Conservation (phyloP, 2,797 vertebrate species). For the Pseudochromis fuscus region DNA sequence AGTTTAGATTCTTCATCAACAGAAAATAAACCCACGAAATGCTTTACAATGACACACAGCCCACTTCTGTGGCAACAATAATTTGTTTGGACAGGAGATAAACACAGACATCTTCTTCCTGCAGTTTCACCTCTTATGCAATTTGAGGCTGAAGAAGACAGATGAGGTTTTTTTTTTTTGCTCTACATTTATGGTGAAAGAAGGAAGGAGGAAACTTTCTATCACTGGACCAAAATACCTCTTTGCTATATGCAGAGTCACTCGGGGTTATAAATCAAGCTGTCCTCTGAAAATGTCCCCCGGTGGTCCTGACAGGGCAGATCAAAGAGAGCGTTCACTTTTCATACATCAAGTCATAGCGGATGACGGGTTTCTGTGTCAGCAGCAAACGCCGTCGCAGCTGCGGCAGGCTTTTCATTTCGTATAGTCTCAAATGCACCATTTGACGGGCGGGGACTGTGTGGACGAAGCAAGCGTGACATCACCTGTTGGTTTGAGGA, state of each 20-base stretch:
- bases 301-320: slow-evolving; percentile 21
- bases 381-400: slow-evolving; percentile 20
- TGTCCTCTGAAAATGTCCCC: neutral
- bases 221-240: neutral
- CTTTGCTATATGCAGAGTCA: slow-evolving; percentile 1
- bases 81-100: slow-evolving; percentile 29
- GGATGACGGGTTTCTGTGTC: slow-evolving; percentile 44
- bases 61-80: neutral
- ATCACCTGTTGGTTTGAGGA: no score
- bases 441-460: slow-evolving; percentile 3
- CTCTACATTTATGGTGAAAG: neutral
- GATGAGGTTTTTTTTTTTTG: neutral
- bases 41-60: slow-evolving; percentile 20
- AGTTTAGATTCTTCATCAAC: slow-evolving; percentile 39
- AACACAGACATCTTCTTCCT: neutral
- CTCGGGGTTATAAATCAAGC: slow-evolving; percentile 38
- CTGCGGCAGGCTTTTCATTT: neutral
- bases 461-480: no score
- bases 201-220: slow-evolving; percentile 1
- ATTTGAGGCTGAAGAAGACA: neutral
- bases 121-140: neutral
- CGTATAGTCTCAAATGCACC: slow-evolving; percentile 7
- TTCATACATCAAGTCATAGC: slow-evolving; percentile 30
- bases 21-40: slow-evolving; percentile 38
- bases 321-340: slow-evolving; percentile 32